Evolutionary conservation across 2,888 invertebrate genomes (phyloP), one percentile per base, ranked within the genome.

Genomic region (Ormyrus nitidulus): DNA sequence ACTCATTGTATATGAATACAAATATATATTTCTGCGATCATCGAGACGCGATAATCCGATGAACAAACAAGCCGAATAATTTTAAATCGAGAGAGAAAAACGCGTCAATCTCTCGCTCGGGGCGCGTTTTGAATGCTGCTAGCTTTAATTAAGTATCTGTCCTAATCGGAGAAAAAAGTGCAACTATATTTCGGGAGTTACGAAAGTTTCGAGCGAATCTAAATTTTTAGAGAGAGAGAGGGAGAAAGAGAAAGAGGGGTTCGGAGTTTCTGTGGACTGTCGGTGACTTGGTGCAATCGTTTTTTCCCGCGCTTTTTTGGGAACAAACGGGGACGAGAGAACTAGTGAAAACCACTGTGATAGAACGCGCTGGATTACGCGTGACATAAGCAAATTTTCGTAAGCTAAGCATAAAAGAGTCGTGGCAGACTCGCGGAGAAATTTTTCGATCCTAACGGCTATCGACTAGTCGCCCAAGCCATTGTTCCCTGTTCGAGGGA

Each of bases 101-200:
- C 83, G 86, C 82, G 87, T 88, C 88, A 79, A 84, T 85, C 83
- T 88, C 86, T 85, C 77, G 83, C 85, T 86, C 86, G 88, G 86
- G 86, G 86, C 85, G 53, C 69, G 11, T 81, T 71, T 69, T 34
- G 3, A 56, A 62, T 53, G n/a, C 54, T 79, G 51, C 7, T 79
- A 79, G 79, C 5, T 65, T 61, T 71, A 34, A 34, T 34, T 75
- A 75, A 71, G 70, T 71, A 13, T 68, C 19, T 13, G 5, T 44
- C 49, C 49, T 11, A 44, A 5, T 49, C 51, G 13, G 64, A 19
- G 46, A n/a, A 6, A 44, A 65, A 46, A 68, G 74, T 46, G 53
- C 3, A 49, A 75, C 56, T 1, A 34, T 34, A 34, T 74, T 71
- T 71, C 53, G 44, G 13, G 66, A 13, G 5, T 34, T 34, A 34